A percentile compares a stretch with the other conserved stretches of the same genome.
Conservation (phyloP, 2,888 invertebrate genomes). For the Kuschelorhynchus macadamiae region DNA sequence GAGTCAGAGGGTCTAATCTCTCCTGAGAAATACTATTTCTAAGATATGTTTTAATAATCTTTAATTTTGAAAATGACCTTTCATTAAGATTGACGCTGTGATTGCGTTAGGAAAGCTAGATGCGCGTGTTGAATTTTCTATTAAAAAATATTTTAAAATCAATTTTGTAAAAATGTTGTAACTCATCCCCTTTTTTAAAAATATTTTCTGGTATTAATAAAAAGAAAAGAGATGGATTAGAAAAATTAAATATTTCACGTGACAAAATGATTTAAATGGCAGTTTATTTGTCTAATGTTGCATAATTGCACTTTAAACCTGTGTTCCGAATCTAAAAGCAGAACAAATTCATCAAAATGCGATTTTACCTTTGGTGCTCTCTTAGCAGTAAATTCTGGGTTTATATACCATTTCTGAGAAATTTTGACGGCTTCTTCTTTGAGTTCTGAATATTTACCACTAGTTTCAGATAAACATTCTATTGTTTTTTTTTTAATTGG, state of each 20-base stretch:
- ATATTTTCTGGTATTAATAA: neutral
- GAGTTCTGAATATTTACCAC: neutral
- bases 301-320: neutral
- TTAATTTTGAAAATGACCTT: neutral
- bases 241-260: neutral
- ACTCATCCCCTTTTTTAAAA: neutral
- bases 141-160: neutral
- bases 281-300: too few species aligned
- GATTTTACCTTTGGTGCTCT: conserved; percentile 2
- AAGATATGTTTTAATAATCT: neutral
- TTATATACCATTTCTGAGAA: neutral
- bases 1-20: neutral
- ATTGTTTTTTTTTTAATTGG: neutral
- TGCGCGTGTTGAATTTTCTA: neutral
- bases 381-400: neutral
- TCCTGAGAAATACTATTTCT: neutral
- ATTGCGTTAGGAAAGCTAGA: conserved; percentile 3
- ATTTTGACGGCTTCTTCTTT: conserved; percentile 3
- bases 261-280: conserved; percentile 1
- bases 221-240: neutral
- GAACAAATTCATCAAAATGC: neutral
- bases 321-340: neutral
- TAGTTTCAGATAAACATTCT: conserved; percentile 1
- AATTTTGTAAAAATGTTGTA: neutral
- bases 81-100: neutral